These are phyloP conservation scores for Polia nebulosa DNA, from an alignment of 2,888 invertebrate genomes.

Conservation along the genomic window DNA sequence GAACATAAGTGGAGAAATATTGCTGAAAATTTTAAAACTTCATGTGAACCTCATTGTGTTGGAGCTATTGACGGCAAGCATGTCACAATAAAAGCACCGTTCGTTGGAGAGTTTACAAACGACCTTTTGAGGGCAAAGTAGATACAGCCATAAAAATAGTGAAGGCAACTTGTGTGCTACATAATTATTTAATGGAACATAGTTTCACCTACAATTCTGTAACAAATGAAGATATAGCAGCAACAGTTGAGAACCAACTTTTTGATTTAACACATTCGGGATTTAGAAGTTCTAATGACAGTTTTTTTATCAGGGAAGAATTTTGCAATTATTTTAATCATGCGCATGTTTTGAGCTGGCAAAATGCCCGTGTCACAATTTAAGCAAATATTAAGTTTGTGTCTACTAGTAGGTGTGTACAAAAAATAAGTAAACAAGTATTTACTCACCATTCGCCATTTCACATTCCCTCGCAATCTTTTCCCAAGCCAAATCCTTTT, in stretches of 20 bases:
- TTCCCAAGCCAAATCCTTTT: conserved; percentile 65
- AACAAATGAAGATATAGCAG: conserved; percentile 43
- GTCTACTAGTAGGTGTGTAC: conserved; percentile 21
- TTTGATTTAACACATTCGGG: conserved; percentile 42
- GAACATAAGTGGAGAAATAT: conserved; percentile 42
- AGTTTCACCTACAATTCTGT: conserved; percentile 38
- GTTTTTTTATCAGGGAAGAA: conserved; percentile 44
- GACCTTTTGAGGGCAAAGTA: conserved; percentile 48
- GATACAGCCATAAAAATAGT: conserved; percentile 43
- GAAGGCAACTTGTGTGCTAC: conserved; percentile 39
- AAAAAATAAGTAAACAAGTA: conserved; percentile 35
- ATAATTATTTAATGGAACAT: conserved; percentile 48
- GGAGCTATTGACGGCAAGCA: conserved; percentile 45
- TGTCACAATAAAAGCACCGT: conserved; percentile 32
- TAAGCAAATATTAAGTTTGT: too few species aligned
- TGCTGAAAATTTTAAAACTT: conserved; percentile 33
- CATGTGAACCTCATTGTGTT: conserved; percentile 34
- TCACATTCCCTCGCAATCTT: conserved; percentile 61
- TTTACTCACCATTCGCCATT: conserved; percentile 60
- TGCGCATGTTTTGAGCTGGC: conserved; percentile 35
- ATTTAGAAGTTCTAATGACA: conserved; percentile 45
- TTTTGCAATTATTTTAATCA: conserved; percentile 40
- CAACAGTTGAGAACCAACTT: conserved; percentile 42
- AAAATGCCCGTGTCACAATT: conserved; percentile 36
- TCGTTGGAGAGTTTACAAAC: conserved; percentile 46